Evolutionary conservation across 2,113 vertebrate species (phyloP).

Genomic region (Chaetodon trifascialis): DNA sequence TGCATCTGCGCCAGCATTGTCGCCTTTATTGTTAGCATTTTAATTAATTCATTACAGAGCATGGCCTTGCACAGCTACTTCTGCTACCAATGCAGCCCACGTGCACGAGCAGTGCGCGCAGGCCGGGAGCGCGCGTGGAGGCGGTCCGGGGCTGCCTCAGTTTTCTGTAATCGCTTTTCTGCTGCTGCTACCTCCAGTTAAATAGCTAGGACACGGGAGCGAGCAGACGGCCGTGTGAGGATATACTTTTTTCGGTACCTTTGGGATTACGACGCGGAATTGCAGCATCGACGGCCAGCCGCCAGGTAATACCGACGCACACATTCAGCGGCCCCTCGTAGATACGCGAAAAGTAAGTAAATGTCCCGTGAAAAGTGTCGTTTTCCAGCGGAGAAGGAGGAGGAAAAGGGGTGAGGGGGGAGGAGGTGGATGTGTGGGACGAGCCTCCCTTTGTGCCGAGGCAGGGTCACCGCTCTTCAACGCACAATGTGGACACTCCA

Average conservation of each 20-base stretch:
- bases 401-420: conserved; percentile 7
- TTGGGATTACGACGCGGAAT: conserved; percentile 76
- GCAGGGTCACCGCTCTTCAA: conserved; percentile 71
- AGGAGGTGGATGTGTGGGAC: conserved; percentile 73
- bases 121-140: conserved; percentile 83
- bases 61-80: conserved; percentile 14
- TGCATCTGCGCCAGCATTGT: background rate
- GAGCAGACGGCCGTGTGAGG: conserved; percentile 79
- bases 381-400: conserved; percentile 62
- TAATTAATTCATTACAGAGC: background rate
- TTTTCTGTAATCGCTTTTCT: conserved; percentile 81
- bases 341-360: conserved; percentile 73
- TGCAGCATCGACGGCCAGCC: conserved; percentile 80
- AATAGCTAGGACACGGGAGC: conserved; percentile 83
- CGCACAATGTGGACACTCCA: conserved; percentile 74
- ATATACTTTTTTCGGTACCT: conserved; percentile 71
- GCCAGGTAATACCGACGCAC: conserved; percentile 76
- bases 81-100: conserved; percentile 38
- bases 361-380: conserved; percentile 82
- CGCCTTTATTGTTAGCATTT: background rate
- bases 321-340: conserved; percentile 33
- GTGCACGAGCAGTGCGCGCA: conserved; percentile 75
- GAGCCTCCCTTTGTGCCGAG: conserved; percentile 84
- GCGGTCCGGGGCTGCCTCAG: conserved; percentile 84
- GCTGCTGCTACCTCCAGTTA: conserved; percentile 82